phyloP scores from a whole-genome alignment of 2,113 vertebrate genomes.

The Notothenia coriiceps region DNA sequence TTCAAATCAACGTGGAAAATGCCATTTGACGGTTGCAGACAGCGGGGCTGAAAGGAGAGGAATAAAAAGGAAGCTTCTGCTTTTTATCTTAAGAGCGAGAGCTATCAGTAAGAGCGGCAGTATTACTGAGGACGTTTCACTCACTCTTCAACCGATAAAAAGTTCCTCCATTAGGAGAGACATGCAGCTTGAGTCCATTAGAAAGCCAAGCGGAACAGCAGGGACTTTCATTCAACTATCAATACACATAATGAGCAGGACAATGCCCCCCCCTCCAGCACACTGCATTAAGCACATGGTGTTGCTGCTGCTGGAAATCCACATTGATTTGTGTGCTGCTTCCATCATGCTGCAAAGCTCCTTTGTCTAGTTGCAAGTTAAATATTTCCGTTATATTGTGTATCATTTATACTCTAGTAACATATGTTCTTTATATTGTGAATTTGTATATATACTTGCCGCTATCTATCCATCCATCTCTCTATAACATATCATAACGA shows the following conservation, averaged over 20 bases:
- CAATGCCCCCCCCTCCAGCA: constrained; percentile 11
- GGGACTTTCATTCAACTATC: constrained; percentile 24
- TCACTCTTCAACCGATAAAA: constrained; percentile 27
- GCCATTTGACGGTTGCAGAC: neutral
- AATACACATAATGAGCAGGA: constrained; percentile 29
- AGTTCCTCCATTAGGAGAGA: constrained; percentile 26
- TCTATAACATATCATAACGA: neutral
- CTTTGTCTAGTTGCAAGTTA: neutral
- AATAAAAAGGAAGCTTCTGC: too few relatives aligned
- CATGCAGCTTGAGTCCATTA: constrained; percentile 33
- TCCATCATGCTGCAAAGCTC: neutral
- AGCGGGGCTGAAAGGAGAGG: neutral
- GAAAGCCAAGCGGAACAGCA: constrained; percentile 24
- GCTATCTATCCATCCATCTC: too few relatives aligned
- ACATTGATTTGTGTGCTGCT: neutral
- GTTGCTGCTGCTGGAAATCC: neutral
- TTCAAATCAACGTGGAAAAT: neutral
- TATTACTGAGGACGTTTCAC: constrained; percentile 6
- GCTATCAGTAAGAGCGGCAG: neutral
- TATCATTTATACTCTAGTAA: too few relatives aligned
- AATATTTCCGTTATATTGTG: neutral
- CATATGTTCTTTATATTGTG: too few relatives aligned
- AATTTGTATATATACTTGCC: too few relatives aligned
- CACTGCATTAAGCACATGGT: neutral
- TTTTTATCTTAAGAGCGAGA: constrained; percentile 6